A percentile compares a stretch with the other conserved stretches of the same genome.
phyloP scores from a whole-genome alignment of 2,888 invertebrate genomes.

The Heliconius sara region DNA sequence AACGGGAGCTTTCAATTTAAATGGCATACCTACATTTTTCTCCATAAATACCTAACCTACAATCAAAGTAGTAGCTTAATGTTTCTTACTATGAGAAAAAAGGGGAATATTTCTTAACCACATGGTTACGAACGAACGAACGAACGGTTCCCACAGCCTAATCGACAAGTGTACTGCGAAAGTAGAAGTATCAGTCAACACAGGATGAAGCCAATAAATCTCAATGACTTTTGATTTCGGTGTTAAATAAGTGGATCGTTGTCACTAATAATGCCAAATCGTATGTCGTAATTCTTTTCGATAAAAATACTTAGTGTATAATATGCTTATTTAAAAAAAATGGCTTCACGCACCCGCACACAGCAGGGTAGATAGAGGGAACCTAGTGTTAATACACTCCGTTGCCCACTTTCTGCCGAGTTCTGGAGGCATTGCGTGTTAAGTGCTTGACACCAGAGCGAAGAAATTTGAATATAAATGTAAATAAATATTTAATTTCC shows the following conservation, averaged over 20 bases:
- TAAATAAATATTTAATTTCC: too few relatives aligned
- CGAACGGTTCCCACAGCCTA: background rate
- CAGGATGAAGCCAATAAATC: conserved; percentile 49
- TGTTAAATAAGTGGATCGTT: conserved; percentile 38
- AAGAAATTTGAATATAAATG: too few relatives aligned
- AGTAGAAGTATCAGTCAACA: conserved; percentile 22
- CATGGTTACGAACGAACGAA: too few relatives aligned
- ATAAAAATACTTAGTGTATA: conserved; percentile 3
- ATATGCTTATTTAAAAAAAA: background rate
- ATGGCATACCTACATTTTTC: too few relatives aligned
- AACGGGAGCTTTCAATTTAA: too few relatives aligned
- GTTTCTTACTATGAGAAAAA: background rate
- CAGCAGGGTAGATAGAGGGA: too few relatives aligned
- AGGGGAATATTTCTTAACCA: background rate
- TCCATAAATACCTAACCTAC: background rate
- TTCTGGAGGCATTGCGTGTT: too few relatives aligned
- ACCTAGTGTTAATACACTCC: too few relatives aligned
- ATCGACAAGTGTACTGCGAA: conserved; percentile 6
- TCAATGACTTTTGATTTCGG: conserved; percentile 43
- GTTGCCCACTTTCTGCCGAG: too few relatives aligned
- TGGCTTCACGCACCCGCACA: too few relatives aligned
- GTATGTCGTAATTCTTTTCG: conserved; percentile 24
- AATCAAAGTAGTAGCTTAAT: background rate
- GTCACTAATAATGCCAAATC: conserved; percentile 25
- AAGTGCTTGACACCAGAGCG: too few relatives aligned